These are phyloP conservation scores for Lagocephalus sceleratus DNA, from an alignment of 2,797 vertebrate genomes.

Conservation along the genomic window DNA sequence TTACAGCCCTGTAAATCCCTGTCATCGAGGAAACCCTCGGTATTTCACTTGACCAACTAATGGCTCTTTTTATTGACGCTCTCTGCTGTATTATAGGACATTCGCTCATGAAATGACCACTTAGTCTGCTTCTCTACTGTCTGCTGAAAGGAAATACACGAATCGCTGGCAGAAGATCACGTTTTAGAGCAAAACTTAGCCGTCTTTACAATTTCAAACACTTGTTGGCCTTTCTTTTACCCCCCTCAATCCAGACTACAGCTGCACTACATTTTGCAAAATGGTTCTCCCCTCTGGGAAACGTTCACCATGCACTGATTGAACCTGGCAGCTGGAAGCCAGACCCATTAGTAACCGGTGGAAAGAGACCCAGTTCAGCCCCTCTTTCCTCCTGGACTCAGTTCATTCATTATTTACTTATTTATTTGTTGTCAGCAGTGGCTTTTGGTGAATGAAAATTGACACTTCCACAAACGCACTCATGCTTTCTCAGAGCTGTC, in stretches of 20 bases:
- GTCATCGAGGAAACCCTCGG: neutral
- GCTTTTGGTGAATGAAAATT: neutral
- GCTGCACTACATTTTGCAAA: constrained; percentile 3
- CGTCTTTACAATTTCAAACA: constrained; percentile 8
- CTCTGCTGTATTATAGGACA: neutral
- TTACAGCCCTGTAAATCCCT: neutral
- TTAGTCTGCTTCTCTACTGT: neutral
- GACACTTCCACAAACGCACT: too few relatives aligned
- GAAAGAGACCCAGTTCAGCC: constrained; percentile 17
- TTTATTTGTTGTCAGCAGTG: neutral
- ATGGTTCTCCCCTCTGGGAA: constrained; percentile 18
- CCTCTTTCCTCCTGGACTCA: neutral
- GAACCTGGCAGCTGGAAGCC: constrained; percentile 41
- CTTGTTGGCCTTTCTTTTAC: constrained; percentile 3
- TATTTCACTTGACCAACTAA: neutral
- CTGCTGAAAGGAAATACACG: neutral
- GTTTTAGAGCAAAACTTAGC: neutral
- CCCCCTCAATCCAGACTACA: neutral
- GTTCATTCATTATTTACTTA: constrained; percentile 2
- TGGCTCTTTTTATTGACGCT: neutral
- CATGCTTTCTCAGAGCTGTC: too few relatives aligned
- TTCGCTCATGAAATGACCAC: neutral
- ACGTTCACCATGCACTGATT: constrained; percentile 29
- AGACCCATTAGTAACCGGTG: constrained; percentile 31
- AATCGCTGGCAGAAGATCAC: neutral